Evolutionary conservation across 2,797 vertebrate species (phyloP), one percentile per base, ranked within the genome.

Genomic region (Muraenolepis orangiensis): DNA sequence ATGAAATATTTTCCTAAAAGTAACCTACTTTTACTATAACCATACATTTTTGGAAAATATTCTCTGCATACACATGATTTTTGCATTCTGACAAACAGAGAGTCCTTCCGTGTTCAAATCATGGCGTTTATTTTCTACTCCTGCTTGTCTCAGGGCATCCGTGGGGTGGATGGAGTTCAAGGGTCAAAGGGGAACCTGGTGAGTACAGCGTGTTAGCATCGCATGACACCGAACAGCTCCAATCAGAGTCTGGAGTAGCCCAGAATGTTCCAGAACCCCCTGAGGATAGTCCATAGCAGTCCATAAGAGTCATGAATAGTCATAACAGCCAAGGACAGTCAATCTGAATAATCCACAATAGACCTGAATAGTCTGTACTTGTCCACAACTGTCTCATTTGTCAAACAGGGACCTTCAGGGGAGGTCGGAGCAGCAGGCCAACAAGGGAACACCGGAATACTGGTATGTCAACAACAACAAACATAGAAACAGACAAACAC

Each of bases 101-200:
- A 66, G 26, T 28, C 61, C 13, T 28, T 66, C n/a, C 1, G 29
- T 66, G 28, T 10, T 29, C n/a, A 57, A 6, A 16, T 8, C 16
- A 11, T 16, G 16, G 16, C 16, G 16, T n/a, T 4, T 23, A 8
- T 6, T 6, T 29, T 26, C 64, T 66, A 0, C 64, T 30, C 11
- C 16, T 29, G 2, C 12, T 51, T 14, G 3, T 30, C 64, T 66
- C 13, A 99, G 97, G 97, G 97, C 36, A 93, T 98, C 74, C 89
- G 93, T 13, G 97, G 97, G 11, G 95, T 96, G 88, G 96, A 99
- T 0, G 97, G 97, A 31, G 95, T 92, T 73, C 93, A 96, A 3
- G 97, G 97, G 73, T 95, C 96, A 1, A 99, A 99, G 83, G 97
- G 97, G 77, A 99, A 95, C 29, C 89, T 96, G 84, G 97, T 99